Evolutionary conservation across 2,113 vertebrate species (phyloP), one percentile per base, ranked within the genome.

Genomic region (Engystomops pustulosus): DNA sequence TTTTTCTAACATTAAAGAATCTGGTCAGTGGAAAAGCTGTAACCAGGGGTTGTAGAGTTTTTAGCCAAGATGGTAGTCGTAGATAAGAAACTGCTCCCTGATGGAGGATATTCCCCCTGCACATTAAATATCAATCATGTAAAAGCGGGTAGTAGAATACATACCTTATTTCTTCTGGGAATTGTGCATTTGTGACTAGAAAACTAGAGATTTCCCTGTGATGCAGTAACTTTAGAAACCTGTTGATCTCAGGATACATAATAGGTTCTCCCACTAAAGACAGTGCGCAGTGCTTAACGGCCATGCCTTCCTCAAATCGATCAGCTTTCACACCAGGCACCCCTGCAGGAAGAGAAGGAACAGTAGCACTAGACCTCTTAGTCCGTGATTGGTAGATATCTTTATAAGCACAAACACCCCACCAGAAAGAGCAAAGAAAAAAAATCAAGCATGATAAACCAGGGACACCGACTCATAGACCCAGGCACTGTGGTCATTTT

Each of bases 201-300:
- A 99, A 99, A 77, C 94, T 98, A 60, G 97, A 98, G 92, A 99
- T 97, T 67, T 84, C 79, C 0, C 83, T 88, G 17, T 90, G 88
- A 85, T 99, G 98, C 30, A 98, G 95, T 3, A 99, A 94, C 83
- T 89, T 92, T 47, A 99, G 83, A 0, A 99, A 96, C 4, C 77
- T 44, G 85, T 98, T 99, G 92, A 99, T 99, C 87, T 98, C 92
- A 0, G 96, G 96, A 89, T 99, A 99, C 97, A 98, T 98, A 88
- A 98, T 98, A 2, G 98, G 97, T 80, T 99, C 97, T 0, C 96
- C 98, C 86, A 99, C 98, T 80, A 99, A 91, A 0, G 98, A 99
- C 38, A 99, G 89, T 0, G 98, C 96, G 0, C 97, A 99, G 90
- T 99, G 98, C 83, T 94, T 96, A 0, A 92, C 93, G 0, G 49